Evolutionary conservation across 2,797 vertebrate species (phyloP).

Genomic region (Micromesistius poutassou): DNA sequence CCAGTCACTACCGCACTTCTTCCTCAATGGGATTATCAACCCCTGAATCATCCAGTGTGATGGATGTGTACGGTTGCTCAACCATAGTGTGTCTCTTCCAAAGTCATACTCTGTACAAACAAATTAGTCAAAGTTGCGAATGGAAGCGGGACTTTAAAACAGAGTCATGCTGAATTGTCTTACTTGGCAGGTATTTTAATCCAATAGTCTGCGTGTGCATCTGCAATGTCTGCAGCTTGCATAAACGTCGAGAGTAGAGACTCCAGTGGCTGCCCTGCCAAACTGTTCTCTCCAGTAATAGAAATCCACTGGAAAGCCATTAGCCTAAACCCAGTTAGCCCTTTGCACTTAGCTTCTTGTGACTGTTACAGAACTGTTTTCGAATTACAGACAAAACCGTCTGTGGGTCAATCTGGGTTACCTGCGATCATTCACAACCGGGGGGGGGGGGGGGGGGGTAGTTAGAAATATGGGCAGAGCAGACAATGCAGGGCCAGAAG

Average conservation of each 20-base stretch:
- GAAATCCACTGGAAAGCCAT: not conserved
- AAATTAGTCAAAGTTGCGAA: not conserved
- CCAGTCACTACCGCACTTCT: not conserved
- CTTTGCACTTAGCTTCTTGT: not conserved
- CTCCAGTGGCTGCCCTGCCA: not conserved
- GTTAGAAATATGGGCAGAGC: not conserved
- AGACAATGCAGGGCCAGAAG: not conserved
- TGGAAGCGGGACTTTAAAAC: not conserved
- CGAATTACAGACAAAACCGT: not conserved
- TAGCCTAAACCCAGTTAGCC: not conserved
- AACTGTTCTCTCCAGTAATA: not conserved
- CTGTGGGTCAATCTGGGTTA: not conserved
- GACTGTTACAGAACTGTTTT: not conserved
- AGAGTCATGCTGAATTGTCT: not conserved
- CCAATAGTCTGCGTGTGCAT: slow-evolving; percentile 1
- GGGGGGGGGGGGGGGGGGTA: not conserved
- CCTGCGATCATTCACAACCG: not conserved
- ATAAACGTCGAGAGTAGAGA: not conserved
- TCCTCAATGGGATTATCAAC: not conserved
- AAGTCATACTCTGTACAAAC: slow-evolving; percentile 1
- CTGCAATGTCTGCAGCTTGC: slow-evolving; percentile 2
- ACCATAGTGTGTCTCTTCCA: not conserved
- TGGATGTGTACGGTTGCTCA: not conserved
- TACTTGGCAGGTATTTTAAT: slow-evolving; percentile 2
- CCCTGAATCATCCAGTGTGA: not conserved